These are phyloP conservation scores for Sapayoa aenigma DNA, from an alignment of 2,113 vertebrate genomes.

Conservation along the genomic window DNA sequence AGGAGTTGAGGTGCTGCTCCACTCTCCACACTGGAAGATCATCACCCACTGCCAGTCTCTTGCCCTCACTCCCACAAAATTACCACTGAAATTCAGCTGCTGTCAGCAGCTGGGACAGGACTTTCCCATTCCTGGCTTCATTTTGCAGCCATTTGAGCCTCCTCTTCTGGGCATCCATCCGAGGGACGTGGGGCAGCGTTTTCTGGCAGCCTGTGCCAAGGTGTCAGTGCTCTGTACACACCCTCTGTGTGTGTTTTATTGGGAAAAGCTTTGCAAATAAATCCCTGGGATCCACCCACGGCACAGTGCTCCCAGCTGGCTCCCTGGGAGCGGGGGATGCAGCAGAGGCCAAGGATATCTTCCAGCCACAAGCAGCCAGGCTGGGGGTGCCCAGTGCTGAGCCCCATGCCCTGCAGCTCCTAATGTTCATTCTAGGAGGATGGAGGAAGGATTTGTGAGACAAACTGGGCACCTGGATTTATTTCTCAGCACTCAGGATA, in stretches of 20 bases:
- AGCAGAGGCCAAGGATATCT: background rate
- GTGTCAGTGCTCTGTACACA: rapidly evolving
- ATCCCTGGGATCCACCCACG: rapidly evolving
- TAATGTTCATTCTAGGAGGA: rapidly evolving
- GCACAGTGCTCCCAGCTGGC: rapidly evolving
- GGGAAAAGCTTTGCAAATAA: background rate
- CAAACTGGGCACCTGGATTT: background rate
- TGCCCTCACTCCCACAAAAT: rapidly evolving
- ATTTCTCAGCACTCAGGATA: background rate
- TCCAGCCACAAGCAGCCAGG: rapidly evolving
- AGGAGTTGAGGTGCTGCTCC: background rate
- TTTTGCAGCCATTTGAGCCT: background rate
- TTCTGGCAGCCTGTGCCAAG: rapidly evolving
- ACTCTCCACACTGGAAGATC: background rate
- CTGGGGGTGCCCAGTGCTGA: background rate
- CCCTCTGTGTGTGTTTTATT: rapidly evolving
- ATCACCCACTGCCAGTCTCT: rapidly evolving
- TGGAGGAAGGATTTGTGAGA: rapidly evolving
- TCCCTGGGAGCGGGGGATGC: background rate
- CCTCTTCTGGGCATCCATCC: rapidly evolving
- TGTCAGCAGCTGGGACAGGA: background rate
- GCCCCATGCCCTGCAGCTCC: background rate
- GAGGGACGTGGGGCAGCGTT: rapidly evolving
- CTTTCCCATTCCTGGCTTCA: background rate
- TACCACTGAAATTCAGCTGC: background rate